These are phyloP conservation scores for Natator depressus DNA, from an alignment of 2,113 vertebrate species.

Conservation along the genomic window DNA sequence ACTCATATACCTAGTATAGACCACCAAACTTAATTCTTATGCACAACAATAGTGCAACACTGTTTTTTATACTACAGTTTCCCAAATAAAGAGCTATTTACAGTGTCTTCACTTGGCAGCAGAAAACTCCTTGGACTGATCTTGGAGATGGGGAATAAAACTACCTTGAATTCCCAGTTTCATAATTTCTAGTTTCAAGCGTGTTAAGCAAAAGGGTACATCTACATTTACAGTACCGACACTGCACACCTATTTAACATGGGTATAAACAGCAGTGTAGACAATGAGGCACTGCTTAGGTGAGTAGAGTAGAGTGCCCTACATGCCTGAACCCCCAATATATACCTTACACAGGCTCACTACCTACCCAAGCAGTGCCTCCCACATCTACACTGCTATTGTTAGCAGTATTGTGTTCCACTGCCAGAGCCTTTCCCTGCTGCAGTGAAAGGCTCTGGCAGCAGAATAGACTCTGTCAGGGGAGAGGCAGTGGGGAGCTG, in stretches of 20 bases:
- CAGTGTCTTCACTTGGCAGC: not conserved
- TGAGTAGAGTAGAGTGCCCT: not conserved
- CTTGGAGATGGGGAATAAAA: not conserved
- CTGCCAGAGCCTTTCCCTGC: not conserved
- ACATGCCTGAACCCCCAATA: not conserved
- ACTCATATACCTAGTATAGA: not conserved
- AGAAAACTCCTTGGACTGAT: not conserved
- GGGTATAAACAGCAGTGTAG: not conserved
- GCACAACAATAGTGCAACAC: not conserved
- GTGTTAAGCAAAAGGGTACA: not conserved
- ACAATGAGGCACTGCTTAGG: not conserved
- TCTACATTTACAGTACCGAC: not conserved
- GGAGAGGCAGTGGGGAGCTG: no score
- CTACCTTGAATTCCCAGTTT: not conserved
- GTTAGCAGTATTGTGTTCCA: not conserved
- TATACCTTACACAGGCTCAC: not conserved
- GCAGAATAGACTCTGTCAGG: no score
- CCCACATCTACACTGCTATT: not conserved
- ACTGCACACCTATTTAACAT: not conserved
- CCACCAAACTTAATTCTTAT: not conserved
- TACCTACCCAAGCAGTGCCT: not conserved
- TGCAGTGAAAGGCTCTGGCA: not conserved
- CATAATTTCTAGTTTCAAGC: not conserved
- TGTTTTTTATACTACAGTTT: not conserved
- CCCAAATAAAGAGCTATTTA: not conserved